Conservation (phyloP, 2,113 vertebrate genomes). For the Malurus alboscapulatus region DNA sequence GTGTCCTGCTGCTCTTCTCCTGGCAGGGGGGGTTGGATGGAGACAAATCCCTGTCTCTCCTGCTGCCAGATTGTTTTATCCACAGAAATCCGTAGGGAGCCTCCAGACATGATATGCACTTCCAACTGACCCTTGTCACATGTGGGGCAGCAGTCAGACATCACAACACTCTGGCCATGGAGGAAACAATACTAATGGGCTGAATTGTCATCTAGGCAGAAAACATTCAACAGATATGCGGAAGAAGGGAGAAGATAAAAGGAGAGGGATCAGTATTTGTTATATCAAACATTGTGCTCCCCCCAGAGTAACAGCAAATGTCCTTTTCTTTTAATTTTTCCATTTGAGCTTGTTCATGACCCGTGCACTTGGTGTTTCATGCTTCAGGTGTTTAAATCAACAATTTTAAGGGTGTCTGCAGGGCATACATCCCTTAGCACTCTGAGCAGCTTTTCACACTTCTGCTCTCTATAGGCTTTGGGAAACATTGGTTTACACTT, state of each 20-base stretch:
- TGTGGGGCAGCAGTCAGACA: neutral
- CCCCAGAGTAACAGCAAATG: neutral
- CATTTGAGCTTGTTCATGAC: constrained; percentile 14
- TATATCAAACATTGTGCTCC: neutral
- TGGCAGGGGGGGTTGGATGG: neutral
- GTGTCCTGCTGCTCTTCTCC: neutral
- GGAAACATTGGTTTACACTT: constrained; percentile 26
- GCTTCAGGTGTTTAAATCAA: constrained; percentile 25
- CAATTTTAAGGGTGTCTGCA: constrained; percentile 7
- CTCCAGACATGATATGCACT: neutral
- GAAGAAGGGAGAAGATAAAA: neutral
- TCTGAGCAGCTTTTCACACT: constrained; percentile 59
- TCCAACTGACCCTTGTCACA: neutral
- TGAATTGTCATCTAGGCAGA: neutral
- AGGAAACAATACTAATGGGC: neutral
- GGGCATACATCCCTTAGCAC: constrained; percentile 46
- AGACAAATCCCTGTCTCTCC: neutral
- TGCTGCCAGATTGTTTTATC: neutral
- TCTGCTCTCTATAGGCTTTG: neutral
- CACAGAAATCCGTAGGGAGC: neutral
- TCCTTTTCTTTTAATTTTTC: constrained; percentile 34
- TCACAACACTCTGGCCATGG: neutral
- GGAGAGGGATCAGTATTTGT: neutral
- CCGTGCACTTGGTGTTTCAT: neutral
- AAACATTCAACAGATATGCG: neutral